Conservation (phyloP, 2,113 vertebrate genomes). For the Paratilapia polleni region DNA sequence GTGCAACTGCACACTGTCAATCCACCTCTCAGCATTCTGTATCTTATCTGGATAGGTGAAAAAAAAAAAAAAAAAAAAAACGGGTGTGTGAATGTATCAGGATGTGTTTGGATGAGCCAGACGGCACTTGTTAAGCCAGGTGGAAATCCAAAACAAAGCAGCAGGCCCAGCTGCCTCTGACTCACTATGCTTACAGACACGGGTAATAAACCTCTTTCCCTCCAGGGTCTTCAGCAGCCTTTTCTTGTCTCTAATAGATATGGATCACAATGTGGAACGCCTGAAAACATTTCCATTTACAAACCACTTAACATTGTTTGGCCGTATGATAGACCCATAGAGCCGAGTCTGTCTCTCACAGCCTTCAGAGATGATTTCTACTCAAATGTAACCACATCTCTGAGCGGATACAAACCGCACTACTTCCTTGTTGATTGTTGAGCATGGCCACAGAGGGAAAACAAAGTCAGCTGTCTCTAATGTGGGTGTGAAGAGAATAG, state of each 20-base stretch:
- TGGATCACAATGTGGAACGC: neutral
- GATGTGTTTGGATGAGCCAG: neutral
- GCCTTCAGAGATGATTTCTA: neutral
- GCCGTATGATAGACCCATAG: neutral
- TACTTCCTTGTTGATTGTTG: neutral
- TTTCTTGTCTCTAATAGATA: neutral
- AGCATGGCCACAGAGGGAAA: neutral
- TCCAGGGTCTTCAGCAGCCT: neutral
- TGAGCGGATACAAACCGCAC: neutral
- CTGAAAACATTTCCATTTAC: slow-evolving; percentile 1
- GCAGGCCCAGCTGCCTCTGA: neutral
- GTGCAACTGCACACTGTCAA: neutral
- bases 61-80: no score
- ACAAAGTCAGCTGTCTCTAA: neutral
- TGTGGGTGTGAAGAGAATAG: neutral
- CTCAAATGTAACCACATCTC: neutral
- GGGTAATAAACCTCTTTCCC: neutral
- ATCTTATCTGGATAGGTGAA: neutral
- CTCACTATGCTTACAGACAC: neutral
- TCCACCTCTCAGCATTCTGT: neutral
- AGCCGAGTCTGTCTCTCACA: neutral
- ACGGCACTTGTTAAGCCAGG: neutral
- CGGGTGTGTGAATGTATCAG: neutral
- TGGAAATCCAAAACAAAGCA: neutral
- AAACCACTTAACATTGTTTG: neutral